Evolutionary conservation across 1,140 invertebrate genomes (phyloP), one percentile per base, ranked within the genome.

Genomic region (Lepidostoma basale): DNA sequence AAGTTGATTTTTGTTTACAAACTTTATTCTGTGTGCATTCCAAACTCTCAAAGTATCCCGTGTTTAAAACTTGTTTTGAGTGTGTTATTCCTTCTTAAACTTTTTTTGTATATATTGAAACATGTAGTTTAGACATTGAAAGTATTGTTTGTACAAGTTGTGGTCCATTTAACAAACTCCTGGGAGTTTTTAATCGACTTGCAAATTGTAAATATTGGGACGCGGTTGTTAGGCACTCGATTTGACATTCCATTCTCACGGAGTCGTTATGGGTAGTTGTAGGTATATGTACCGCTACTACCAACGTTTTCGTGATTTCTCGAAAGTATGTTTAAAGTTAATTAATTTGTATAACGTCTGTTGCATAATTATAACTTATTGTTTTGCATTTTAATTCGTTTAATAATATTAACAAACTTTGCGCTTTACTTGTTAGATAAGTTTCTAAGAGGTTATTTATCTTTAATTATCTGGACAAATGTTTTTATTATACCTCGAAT

Each of bases 51-150:
- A 28, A 52, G 28, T 64, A 14, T 20, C 23, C 20, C 42, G 22
- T 49, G 45, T 39, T 63, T 42, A 66, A 66, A 66, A 66, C 63
- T 66, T 66, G 63, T 66, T 66, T 66, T 54, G 42, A 20, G 52
- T 28, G 20, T 16, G 20, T 58, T 56, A 10, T 56, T 63, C 28
- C 33, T 22, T 25, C 22, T 5, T 25, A 14, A 54, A 56, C 28
- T 56, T 39, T 58, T 36, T 42, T 58, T 42, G 12, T 14, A 3
- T 18, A 56, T 16, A 49, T 28, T 28, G n/a, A 42, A 20, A 16
- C 0, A 22, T 30, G 14, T 62, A 20, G 25, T 62, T 36, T 3
- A 30, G 39, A 22, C 47, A 47, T 62, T 47, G 12, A 25, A 36
- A 20, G 16, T 47, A 54, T 54, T 26, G 49, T 54, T 54, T 54